These are phyloP conservation scores for Syngnathoides biaculeatus DNA, from an alignment of 2,113 vertebrate species.

Conservation along the genomic window DNA sequence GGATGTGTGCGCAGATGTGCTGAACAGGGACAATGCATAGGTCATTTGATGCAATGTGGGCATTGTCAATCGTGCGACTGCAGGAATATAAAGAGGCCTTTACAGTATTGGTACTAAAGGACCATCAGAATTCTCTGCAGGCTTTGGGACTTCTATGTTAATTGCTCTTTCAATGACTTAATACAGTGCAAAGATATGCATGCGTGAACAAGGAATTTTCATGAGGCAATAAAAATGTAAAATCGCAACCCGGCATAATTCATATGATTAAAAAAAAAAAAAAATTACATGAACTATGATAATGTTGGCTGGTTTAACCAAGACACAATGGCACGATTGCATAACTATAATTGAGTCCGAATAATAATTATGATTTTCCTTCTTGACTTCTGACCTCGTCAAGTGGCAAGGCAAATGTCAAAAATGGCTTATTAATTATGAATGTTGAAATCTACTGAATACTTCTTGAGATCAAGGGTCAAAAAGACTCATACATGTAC, in stretches of 20 bases:
- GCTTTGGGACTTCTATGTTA: constrained; percentile 64
- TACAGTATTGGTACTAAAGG: constrained; percentile 27
- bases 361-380: background rate
- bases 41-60: too few species aligned
- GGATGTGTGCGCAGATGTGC: too few species aligned
- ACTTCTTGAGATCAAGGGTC: background rate
- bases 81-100: too few species aligned
- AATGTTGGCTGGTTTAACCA: background rate
- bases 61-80: too few species aligned
- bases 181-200: constrained; percentile 65
- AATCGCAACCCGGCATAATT: constrained; percentile 33
- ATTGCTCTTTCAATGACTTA: constrained; percentile 71
- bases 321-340: background rate
- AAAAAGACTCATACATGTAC: background rate
- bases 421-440: background rate
- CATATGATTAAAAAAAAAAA: constrained; percentile 14
- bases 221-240: constrained; percentile 68
- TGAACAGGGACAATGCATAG: too few species aligned
- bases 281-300: constrained; percentile 1
- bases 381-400: background rate
- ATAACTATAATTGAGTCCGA: background rate
- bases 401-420: background rate
- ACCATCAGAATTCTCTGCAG: constrained; percentile 41
- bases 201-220: constrained; percentile 64
- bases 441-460: background rate